Percentiles rank a stretch among this genome's conserved stretches.
Conservation (phyloP, 2,797 vertebrate species). For the Bradypus variegatus region DNA sequence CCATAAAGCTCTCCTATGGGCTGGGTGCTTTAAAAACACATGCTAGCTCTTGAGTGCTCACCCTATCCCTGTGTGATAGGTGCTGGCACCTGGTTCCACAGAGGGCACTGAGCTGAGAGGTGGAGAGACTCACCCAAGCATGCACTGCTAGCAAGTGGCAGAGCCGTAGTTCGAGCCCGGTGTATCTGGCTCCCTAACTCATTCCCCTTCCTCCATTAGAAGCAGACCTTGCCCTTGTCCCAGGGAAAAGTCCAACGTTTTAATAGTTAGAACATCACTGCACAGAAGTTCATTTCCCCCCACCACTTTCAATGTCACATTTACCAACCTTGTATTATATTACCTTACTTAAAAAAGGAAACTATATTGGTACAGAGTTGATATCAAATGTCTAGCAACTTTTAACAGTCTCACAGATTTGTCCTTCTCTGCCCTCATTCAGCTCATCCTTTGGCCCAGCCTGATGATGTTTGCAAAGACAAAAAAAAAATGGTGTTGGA, state of each 20-base stretch:
- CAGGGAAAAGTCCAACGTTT: background rate
- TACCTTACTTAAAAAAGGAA: background rate
- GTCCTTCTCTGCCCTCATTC: background rate
- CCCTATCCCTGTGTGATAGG: background rate
- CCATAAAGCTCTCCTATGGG: background rate
- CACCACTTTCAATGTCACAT: background rate
- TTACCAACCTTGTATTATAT: background rate
- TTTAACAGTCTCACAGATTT: background rate
- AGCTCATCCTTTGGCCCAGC: background rate
- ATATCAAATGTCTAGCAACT: background rate
- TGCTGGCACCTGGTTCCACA: fast-evolving
- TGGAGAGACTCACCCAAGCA: fast-evolving
- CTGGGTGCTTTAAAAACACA: background rate
- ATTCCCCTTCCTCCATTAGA: background rate
- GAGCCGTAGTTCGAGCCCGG: background rate
- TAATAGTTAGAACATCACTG: background rate
- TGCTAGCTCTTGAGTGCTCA: background rate
- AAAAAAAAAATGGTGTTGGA: background rate
- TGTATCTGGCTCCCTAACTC: background rate
- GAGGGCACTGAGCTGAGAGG: background rate
- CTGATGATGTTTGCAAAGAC: background rate
- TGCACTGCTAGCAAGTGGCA: background rate
- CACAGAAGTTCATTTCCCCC: too few species aligned
- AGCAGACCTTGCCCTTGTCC: background rate
- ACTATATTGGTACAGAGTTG: background rate